phyloP scores from a whole-genome alignment of 2,888 invertebrate species.

The Thumatha senex region DNA sequence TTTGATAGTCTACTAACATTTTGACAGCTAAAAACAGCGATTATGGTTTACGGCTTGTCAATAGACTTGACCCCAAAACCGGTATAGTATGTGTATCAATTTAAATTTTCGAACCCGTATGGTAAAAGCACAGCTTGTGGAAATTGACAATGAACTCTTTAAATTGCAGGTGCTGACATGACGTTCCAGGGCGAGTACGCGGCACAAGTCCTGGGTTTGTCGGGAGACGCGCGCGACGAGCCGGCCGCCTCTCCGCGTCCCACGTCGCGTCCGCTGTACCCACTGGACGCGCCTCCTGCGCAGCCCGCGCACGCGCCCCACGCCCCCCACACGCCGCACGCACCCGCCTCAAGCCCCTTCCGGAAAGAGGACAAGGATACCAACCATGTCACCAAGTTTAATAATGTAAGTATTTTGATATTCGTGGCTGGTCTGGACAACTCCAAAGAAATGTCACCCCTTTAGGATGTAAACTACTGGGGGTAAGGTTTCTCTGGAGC shows the following conservation, averaged over 20 bases:
- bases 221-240: conserved; percentile 78
- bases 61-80: too few relatives aligned
- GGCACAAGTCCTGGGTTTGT: conserved; percentile 92
- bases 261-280: conserved; percentile 44
- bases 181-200: conserved; percentile 96
- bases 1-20: too few relatives aligned
- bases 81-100: too few relatives aligned
- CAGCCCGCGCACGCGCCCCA: conserved; percentile 31
- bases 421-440: too few relatives aligned
- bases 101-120: too few relatives aligned
- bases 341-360: conserved; percentile 36
- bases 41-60: too few relatives aligned
- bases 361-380: conserved; percentile 56
- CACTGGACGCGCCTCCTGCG: conserved; percentile 32
- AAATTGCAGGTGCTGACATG: conserved; percentile 90
- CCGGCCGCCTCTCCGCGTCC: conserved; percentile 43
- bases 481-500: too few relatives aligned
- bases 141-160: too few relatives aligned
- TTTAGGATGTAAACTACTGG: too few relatives aligned
- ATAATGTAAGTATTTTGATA: conserved; percentile 42
- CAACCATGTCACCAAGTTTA: conserved; percentile 55
- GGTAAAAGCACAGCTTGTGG: too few relatives aligned
- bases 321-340: conserved; percentile 37
- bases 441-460: too few relatives aligned
- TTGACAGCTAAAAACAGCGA: too few relatives aligned